Percentiles rank a stretch among this genome's conserved stretches.
These are phyloP conservation scores for Tipula lateralis DNA, from an alignment of 2,888 invertebrate genomes.

Conservation along the genomic window DNA sequence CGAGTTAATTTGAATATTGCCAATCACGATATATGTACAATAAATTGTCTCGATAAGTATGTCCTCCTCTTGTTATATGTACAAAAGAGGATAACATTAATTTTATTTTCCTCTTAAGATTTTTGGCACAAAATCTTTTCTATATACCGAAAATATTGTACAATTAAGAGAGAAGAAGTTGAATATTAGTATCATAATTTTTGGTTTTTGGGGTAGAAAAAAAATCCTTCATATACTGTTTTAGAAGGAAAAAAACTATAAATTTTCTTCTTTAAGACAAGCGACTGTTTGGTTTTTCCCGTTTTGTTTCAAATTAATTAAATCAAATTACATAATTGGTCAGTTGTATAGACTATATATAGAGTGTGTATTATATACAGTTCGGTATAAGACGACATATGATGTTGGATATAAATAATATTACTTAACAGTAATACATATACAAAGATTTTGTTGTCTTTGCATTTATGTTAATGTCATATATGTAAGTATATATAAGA, in stretches of 20 bases:
- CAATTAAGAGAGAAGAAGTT: not conserved
- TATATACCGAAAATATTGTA: not conserved
- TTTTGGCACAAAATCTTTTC: not conserved
- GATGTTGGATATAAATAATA: not conserved
- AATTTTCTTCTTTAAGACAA: not conserved
- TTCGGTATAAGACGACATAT: not conserved
- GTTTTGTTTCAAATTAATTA: conserved; percentile 13
- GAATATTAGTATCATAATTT: not conserved
- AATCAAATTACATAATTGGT: conserved; percentile 12
- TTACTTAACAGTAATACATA: not conserved
- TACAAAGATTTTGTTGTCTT: not conserved
- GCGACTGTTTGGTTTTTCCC: not conserved
- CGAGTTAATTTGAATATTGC: not conserved
- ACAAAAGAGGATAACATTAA: not conserved
- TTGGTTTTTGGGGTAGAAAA: not conserved
- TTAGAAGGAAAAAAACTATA: not conserved
- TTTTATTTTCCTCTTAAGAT: not conserved
- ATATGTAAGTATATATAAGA: not conserved
- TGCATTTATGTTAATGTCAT: not conserved
- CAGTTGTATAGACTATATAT: not conserved
- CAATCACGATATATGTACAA: not conserved
- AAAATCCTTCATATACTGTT: not conserved
- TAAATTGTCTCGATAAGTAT: not conserved
- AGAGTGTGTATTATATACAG: not conserved
- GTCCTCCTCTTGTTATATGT: too few species aligned